Evolutionary conservation across 2,113 vertebrate genomes (phyloP), one percentile per base, ranked within the genome.

Genomic region (Numenius arquata): DNA sequence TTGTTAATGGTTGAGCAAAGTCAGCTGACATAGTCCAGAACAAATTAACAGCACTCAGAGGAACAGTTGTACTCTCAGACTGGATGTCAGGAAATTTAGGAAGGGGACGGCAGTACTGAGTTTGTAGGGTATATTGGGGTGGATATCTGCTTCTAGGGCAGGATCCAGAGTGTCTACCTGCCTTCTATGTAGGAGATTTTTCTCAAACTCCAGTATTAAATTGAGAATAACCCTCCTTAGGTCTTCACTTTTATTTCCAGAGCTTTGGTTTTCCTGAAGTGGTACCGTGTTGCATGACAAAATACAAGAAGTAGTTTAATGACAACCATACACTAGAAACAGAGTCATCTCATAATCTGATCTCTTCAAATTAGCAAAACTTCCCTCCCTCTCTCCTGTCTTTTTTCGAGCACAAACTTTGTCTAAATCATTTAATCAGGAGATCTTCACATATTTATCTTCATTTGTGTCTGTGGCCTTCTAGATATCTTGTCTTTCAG

Each of bases 321-420:
- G 25, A 67, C 21, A 67, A 20, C 6, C 34, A 38, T 11, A 45
- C 34, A 40, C 14, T 63, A 41, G 23, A 89, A 70, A 21, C 9
- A 45, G 77, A 92, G 11, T 27, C 27, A 80, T 14, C 29, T 63
- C 41, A 68, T 22, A 50, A 48, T 68, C 26, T 50, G 67, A 45
- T 6, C 8, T 75, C 32, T 56, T 79, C 27, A 73, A 74, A 30
- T 45, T 32, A 45, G 2, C 13, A 30, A 68, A 55, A 22, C 9
- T 56, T 68, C 25, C 13, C 17, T 70, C 16, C 9, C 8, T 29
- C 16, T 40, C 13, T 63, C 18, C 5, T 21, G 17, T 13, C 14
- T 34, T 18, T 13, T 20, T 26, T 45, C 5, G 2, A 36, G 3
- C 0, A 0, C 4, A 41, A 15, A 25, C 14, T 80, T 86, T 80